phyloP scores from a whole-genome alignment of 2,113 vertebrate species.

The Suricata suricatta region DNA sequence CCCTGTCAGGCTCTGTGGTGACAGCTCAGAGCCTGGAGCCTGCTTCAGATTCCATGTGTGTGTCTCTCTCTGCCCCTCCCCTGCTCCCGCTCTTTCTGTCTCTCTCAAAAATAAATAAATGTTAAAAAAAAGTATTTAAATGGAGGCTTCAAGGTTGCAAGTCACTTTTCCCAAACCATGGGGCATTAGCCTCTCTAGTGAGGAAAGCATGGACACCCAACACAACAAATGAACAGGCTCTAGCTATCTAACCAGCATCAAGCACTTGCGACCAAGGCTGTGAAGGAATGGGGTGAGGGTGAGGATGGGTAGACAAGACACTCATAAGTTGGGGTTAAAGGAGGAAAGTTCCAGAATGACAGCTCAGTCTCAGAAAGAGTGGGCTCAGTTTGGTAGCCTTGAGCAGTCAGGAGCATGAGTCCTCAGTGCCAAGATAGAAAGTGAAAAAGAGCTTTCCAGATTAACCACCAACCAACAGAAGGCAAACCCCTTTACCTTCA shows the following conservation, averaged over 20 bases:
- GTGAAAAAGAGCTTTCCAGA: background rate
- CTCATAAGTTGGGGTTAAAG: background rate
- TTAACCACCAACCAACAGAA: background rate
- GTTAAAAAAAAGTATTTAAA: background rate
- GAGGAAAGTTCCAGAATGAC: background rate
- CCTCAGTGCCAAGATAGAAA: background rate
- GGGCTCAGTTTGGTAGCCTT: background rate
- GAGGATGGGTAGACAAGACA: background rate
- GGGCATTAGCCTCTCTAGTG: background rate
- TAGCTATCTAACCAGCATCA: background rate
- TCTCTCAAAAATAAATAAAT: too few species aligned
- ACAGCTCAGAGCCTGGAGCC: too few species aligned
- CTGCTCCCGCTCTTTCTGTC: too few species aligned
- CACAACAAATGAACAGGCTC: background rate
- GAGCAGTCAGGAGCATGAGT: background rate
- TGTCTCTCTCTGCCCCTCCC: too few species aligned
- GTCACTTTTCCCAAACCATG: background rate
- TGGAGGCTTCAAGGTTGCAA: background rate
- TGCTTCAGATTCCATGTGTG: too few species aligned
- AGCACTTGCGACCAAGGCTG: background rate
- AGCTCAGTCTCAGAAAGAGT: background rate
- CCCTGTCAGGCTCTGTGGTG: too few species aligned
- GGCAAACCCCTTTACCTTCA: background rate
- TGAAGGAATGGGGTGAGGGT: background rate
- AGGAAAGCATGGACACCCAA: background rate